Evolutionary conservation across 2,797 vertebrate species (phyloP), one percentile per base, ranked within the genome.

Genomic region (Siniperca undulata): DNA sequence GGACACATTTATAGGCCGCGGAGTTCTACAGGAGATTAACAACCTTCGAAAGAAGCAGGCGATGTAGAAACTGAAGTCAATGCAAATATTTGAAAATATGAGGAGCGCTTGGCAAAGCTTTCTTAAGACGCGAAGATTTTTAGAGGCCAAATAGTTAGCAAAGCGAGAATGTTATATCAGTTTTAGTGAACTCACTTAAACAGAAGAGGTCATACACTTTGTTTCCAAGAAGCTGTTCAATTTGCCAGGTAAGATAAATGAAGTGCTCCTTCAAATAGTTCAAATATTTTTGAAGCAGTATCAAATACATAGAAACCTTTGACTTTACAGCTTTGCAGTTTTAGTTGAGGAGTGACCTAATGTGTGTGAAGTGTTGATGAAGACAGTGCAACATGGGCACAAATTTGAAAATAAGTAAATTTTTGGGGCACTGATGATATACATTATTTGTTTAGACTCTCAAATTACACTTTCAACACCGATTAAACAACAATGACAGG

Each of bases 1-100:
- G 4, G 82, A 72, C 80, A 80, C 46, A 55, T 73, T 82, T 72
- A 77, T 82, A 83, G 83, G 77, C 79, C 40, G 46, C 75, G 59
- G 48, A 72, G 44, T 34, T 70, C 10, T 70, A 64, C 66, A 7
- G 36, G 70, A 77, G 48, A 44, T 58, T 4, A 19, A 61, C 42
- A 38, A n/a, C 34, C 24, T 48, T 67, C 68, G 20, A 67, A 24
- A 76, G 48, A 64, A 67, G 58, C 50, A 61, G 72, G 69, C 52
- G 8, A 40, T 46, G 10, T 22, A 55, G 24, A 1, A 46, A 42
- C 27, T 67, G 60, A 65, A 22, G 36, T 55, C 40, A 48, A 5
- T 22, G 34, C 66, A 79, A 77, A 72, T 62, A 67, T 75, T 64
- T 82, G 55, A 81, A 68, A 60, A 22, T 20, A 61, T 24, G 42